These are phyloP conservation scores for Amphiura filiformis DNA, from an alignment of 35 echinoderm and acorn worm genomes.

Conservation along the genomic window DNA sequence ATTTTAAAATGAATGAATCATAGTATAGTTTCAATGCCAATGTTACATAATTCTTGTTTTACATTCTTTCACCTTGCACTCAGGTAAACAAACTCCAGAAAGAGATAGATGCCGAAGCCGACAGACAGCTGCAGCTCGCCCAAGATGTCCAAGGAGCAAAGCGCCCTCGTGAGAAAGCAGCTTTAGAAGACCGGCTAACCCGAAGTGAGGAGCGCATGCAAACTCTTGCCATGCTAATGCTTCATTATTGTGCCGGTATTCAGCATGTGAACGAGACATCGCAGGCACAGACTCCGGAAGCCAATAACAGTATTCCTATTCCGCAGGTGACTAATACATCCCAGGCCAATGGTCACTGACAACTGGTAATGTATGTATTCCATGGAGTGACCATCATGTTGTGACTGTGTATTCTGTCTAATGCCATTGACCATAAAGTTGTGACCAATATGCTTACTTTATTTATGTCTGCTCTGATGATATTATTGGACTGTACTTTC, in stretches of 20 bases:
- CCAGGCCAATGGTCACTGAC: not conserved
- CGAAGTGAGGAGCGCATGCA: conserved; percentile 93
- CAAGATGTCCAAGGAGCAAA: conserved; percentile 61
- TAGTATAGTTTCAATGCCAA: no score
- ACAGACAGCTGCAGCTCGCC: conserved; percentile 53
- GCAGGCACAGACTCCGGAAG: not conserved
- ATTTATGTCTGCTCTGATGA: no score
- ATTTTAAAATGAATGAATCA: no score
- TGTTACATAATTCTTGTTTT: no score
- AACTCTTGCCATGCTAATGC: conserved; percentile 86
- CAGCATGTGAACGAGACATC: conserved; percentile 86
- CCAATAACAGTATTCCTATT: not conserved
- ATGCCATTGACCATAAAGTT: no score
- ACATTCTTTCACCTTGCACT: not conserved
- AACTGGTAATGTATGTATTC: no score
- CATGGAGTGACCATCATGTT: no score
- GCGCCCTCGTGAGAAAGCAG: conserved; percentile 19
- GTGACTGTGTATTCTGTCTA: no score
- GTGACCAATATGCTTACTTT: no score
- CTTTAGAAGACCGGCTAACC: conserved; percentile 30
- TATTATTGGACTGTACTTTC: no score
- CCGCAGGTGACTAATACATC: not conserved
- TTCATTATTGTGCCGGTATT: conserved; percentile 96
- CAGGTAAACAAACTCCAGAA: conserved; percentile 90
- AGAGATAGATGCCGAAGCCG: conserved; percentile 92